A percentile compares a stretch with the other conserved stretches of the same genome.
Evolutionary conservation across 1,140 invertebrate species (phyloP).

Genomic region (Yoshiicerus persimilis): DNA sequence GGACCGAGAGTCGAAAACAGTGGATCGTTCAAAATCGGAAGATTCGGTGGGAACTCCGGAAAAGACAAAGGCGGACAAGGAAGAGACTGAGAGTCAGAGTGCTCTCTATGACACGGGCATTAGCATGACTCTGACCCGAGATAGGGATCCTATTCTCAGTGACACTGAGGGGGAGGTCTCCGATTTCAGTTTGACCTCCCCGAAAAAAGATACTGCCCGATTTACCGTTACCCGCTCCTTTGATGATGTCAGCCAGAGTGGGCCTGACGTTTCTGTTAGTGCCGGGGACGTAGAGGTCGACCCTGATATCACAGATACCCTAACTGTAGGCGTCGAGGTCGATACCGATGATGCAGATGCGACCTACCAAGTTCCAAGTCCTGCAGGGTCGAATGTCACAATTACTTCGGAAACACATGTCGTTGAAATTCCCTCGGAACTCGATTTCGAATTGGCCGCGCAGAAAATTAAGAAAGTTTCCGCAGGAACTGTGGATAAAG

Average conservation of each 20-base stretch:
- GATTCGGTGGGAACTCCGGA: slow-evolving; percentile 45
- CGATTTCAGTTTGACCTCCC: slow-evolving; percentile 45
- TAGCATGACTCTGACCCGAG: slow-evolving; percentile 43
- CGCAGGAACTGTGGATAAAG: slow-evolving; percentile 42
- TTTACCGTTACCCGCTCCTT: slow-evolving; percentile 7
- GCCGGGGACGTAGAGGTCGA: background rate
- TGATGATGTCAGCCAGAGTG: background rate
- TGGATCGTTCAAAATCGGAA: slow-evolving; percentile 45
- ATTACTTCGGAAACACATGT: slow-evolving; percentile 32
- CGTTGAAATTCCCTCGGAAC: slow-evolving; percentile 27
- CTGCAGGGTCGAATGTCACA: slow-evolving; percentile 31
- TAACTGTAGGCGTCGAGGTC: background rate
- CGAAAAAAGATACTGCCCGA: slow-evolving; percentile 35
- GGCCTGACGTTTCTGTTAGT: slow-evolving; percentile 1
- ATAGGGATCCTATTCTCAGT: slow-evolving; percentile 36
- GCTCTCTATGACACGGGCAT: slow-evolving; percentile 45
- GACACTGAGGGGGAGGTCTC: slow-evolving; percentile 47
- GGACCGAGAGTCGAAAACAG: slow-evolving; percentile 28
- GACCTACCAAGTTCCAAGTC: slow-evolving; percentile 37
- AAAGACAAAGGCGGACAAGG: slow-evolving; percentile 37
- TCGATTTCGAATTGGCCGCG: background rate
- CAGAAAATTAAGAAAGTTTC: background rate
- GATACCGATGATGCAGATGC: background rate
- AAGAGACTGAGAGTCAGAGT: slow-evolving; percentile 45
- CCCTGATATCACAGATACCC: background rate